A percentile compares a stretch with the other conserved stretches of the same genome.
phyloP scores from a whole-genome alignment of 2,888 invertebrate species.

The Xestia ashworthii region DNA sequence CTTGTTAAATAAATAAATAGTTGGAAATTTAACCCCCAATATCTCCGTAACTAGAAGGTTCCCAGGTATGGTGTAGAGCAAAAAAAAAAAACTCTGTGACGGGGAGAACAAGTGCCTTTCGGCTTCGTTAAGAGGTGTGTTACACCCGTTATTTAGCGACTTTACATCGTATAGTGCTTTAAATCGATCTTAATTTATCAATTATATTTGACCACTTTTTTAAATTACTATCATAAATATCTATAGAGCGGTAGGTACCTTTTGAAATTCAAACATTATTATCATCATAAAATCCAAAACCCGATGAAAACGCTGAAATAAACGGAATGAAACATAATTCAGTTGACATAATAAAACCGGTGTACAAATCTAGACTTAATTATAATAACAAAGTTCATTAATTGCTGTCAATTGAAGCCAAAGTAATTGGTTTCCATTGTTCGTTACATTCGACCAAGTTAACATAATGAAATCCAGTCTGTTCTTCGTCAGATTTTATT shows the following conservation, averaged over 20 bases:
- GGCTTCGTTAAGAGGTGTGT: too few species aligned
- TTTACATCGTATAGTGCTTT: too few species aligned
- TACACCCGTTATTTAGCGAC: too few species aligned
- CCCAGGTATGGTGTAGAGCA: too few species aligned
- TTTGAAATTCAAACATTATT: not conserved
- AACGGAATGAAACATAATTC: conserved; percentile 40
- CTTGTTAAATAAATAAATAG: too few species aligned
- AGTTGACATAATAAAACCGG: conserved; percentile 50
- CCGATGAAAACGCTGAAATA: conserved; percentile 22
- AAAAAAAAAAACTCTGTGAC: too few species aligned
- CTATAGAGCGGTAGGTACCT: not conserved
- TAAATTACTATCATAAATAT: not conserved
- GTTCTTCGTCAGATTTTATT: conserved; percentile 42
- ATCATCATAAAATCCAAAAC: conserved; percentile 16
- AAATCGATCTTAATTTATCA: too few species aligned
- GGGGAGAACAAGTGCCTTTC: too few species aligned
- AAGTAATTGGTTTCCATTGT: conserved; percentile 63
- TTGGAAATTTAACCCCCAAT: too few species aligned
- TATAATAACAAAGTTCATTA: conserved; percentile 55
- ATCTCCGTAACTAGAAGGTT: too few species aligned
- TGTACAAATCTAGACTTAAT: conserved; percentile 51
- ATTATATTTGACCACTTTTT: not conserved
- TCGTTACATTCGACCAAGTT: conserved; percentile 40
- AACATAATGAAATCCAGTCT: conserved; percentile 28
- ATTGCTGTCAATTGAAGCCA: conserved; percentile 54